Evolutionary conservation across 2,888 invertebrate genomes (phyloP).

Genomic region (Diarsia brunnea): DNA sequence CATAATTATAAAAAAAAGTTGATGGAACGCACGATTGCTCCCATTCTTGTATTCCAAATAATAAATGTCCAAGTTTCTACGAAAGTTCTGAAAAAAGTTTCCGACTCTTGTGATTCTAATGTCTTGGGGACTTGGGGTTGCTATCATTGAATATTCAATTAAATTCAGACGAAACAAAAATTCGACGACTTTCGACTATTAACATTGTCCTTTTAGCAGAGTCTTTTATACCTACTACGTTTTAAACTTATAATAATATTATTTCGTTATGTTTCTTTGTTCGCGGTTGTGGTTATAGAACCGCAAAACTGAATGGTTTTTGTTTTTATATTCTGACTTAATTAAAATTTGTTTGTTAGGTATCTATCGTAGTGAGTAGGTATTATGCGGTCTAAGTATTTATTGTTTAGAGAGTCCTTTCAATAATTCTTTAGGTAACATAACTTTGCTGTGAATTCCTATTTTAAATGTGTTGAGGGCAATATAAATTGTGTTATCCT

Average conservation of each 20-base stretch:
- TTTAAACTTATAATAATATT: not conserved
- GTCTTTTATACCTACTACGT: not conserved
- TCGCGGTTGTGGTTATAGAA: not conserved
- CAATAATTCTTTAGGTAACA: not conserved
- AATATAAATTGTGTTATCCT: no score
- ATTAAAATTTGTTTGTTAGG: not conserved
- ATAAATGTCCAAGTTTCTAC: not conserved
- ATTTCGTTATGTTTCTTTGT: constrained; percentile 17
- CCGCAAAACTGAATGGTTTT: constrained; percentile 7
- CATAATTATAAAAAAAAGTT: not conserved
- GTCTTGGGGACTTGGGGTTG: constrained; percentile 9
- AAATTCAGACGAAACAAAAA: constrained; percentile 10
- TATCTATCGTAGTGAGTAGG: not conserved
- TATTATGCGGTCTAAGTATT: not conserved
- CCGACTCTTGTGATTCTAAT: constrained; percentile 7
- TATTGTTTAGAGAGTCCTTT: not conserved
- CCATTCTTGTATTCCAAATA: constrained; percentile 4
- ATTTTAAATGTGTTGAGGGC: no score
- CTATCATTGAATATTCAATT: constrained; percentile 30
- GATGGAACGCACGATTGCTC: not conserved
- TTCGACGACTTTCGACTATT: not conserved
- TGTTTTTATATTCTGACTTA: constrained; percentile 25
- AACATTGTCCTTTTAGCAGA: constrained; percentile 1
- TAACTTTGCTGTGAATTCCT: not conserved
- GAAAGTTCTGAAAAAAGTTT: constrained; percentile 6